Percentiles rank a stretch among this genome's conserved stretches.
Conservation (phyloP, 2,797 vertebrate genomes). For the Heliangelus exortis region DNA sequence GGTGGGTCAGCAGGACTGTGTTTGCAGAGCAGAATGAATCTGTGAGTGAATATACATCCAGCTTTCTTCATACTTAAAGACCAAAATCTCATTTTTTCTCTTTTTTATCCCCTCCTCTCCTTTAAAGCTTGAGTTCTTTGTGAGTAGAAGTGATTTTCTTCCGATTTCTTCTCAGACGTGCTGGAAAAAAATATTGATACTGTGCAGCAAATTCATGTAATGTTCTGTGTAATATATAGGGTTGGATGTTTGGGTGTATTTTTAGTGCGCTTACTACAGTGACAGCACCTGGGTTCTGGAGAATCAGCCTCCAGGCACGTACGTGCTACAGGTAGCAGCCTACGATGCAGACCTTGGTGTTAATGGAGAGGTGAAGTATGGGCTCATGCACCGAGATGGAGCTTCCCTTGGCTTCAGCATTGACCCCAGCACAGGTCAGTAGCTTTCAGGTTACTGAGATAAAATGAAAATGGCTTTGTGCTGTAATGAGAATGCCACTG, state of each 20-base stretch:
- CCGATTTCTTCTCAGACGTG: neutral
- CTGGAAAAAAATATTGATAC: neutral
- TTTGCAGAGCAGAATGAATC: neutral
- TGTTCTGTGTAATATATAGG: neutral
- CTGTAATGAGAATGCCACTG: neutral
- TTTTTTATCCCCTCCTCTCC: neutral
- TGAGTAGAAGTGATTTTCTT: neutral
- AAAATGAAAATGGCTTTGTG: neutral
- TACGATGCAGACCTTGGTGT: constrained; percentile 86
- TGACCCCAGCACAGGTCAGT: constrained; percentile 84
- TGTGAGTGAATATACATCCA: neutral
- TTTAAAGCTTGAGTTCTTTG: neutral
- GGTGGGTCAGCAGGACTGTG: neutral
- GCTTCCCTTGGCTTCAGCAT: constrained; percentile 84
- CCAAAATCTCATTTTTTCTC: neutral
- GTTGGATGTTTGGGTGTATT: constrained; percentile 37
- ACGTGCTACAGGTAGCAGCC: constrained; percentile 84
- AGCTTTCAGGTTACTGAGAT: neutral
- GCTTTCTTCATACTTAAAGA: neutral
- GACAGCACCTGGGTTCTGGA: constrained; percentile 84
- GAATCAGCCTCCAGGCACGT: constrained; percentile 86
- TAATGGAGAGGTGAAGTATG: constrained; percentile 89
- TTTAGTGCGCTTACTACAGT: constrained; percentile 88
- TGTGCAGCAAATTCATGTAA: neutral
- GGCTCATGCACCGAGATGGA: constrained; percentile 88